phyloP scores from a whole-genome alignment of 2,113 vertebrate genomes.

The Spizaetus ornatus region DNA sequence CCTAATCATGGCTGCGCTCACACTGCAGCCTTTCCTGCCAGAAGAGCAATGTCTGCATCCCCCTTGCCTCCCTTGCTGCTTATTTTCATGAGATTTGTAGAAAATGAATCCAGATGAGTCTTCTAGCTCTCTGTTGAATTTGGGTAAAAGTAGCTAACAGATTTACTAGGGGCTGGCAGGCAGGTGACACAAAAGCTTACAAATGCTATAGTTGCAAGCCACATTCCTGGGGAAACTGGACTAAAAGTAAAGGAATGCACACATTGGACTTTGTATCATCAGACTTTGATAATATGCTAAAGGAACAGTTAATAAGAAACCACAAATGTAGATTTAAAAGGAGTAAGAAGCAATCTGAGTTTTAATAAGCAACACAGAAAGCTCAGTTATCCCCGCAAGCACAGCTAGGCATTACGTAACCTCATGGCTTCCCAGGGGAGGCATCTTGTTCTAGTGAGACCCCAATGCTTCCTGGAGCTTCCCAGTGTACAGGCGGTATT shows the following conservation, averaged over 20 bases:
- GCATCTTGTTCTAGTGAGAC: background rate
- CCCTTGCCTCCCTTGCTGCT: background rate
- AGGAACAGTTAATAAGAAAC: constrained; percentile 40
- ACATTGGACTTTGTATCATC: constrained; percentile 23
- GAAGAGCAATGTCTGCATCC: background rate
- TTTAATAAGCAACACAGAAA: constrained; percentile 30
- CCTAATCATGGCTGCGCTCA: background rate
- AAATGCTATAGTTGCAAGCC: background rate
- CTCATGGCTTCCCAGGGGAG: background rate
- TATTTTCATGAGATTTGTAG: background rate
- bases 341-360: constrained; percentile 9
- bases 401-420: background rate
- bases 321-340: constrained; percentile 11
- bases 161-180: background rate
- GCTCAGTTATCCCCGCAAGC: background rate
- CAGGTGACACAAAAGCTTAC: background rate
- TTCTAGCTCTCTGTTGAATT: background rate
- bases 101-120: background rate
- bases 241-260: constrained; percentile 9
- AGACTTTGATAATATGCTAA: constrained; percentile 25
- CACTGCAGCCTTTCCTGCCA: background rate
- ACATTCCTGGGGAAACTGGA: background rate
- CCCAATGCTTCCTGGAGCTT: background rate
- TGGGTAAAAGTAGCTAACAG: background rate
- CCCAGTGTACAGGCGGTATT: background rate